Evolutionary conservation across 1,140 invertebrate genomes (phyloP), one percentile per base, ranked within the genome.

Genomic region (Vanessa atalanta): DNA sequence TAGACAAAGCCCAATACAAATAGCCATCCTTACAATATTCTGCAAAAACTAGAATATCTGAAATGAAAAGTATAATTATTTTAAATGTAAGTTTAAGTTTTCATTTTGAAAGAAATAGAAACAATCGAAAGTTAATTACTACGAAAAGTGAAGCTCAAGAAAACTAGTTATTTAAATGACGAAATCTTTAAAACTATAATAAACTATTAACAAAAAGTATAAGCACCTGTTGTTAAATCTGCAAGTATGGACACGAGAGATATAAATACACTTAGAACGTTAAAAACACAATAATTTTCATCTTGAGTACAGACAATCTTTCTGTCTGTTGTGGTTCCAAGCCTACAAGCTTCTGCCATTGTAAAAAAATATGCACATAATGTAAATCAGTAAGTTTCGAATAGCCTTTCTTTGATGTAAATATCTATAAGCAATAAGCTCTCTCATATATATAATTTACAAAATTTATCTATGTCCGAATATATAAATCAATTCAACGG

Each of bases 251-350:
- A 88, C 50, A 93, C 87, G 65, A 93, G 83, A 23, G 90, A 91
- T 83, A 93, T 90, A 82, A 93, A 93, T 48, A 93, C 88, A 85
- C 90, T 90, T 47, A 93, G 82, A 75, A 91, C 89, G 82, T 89
- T 89, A 63, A 91, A 83, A 74, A 91, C 82, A 87, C 88, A 89
- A 84, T 87, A 89, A 78, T 88, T 91, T 81, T 93, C 90, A 76
- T 93, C 86, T 72, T 88, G 84, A 76, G 77, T 84, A 69, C 74
- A 83, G 55, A 71, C 68, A 79, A 77, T 76, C 85, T 88, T 90
- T 78, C 75, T 82, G 65, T 89, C 81, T 75, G 76, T 77, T 75
- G 73, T 77, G 78, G 73, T 84, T 75, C 84, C 83, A 72, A 90
- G 81, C 77, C 85, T 89, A 85, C 86, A 89, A 84, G 83, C 84